Conservation (phyloP, 2,797 vertebrate genomes). For the Cottoperca gobio region DNA sequence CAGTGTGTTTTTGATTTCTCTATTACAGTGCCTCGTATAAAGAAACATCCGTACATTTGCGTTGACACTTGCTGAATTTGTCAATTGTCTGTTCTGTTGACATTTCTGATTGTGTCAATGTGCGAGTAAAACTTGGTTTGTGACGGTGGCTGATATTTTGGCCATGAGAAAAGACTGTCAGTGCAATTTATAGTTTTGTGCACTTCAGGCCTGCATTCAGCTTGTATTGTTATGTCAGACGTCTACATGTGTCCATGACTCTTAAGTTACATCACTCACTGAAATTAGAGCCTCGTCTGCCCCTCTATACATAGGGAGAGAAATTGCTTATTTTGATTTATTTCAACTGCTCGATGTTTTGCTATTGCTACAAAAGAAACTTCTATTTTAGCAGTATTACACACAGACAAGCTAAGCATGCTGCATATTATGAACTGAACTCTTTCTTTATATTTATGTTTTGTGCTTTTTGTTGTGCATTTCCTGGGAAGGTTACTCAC, state of each 20-base stretch:
- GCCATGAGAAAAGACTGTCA: not conserved
- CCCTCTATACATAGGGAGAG: not conserved
- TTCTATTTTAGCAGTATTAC: not conserved
- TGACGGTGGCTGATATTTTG: not conserved
- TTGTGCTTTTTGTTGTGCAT: not conserved
- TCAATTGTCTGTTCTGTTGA: not conserved
- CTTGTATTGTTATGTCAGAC: not conserved
- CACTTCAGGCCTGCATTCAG: not conserved
- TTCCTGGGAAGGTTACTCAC: not conserved
- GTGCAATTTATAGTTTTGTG: slow-evolving; percentile 9
- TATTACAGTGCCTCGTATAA: not conserved
- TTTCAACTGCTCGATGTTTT: not conserved
- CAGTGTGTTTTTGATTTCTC: not conserved
- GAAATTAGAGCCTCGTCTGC: not conserved
- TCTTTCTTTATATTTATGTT: not conserved
- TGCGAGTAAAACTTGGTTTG: not conserved
- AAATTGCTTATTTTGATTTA: not conserved
- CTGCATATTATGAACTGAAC: not conserved
- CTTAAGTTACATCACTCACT: not conserved
- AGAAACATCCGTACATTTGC: not conserved
- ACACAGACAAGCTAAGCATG: not conserved
- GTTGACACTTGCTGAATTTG: not conserved
- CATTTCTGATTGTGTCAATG: not conserved
- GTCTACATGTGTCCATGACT: not conserved
- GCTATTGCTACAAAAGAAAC: not conserved